phyloP scores from a whole-genome alignment of 2,888 invertebrate genomes.

The Cepaea hortensis region DNA sequence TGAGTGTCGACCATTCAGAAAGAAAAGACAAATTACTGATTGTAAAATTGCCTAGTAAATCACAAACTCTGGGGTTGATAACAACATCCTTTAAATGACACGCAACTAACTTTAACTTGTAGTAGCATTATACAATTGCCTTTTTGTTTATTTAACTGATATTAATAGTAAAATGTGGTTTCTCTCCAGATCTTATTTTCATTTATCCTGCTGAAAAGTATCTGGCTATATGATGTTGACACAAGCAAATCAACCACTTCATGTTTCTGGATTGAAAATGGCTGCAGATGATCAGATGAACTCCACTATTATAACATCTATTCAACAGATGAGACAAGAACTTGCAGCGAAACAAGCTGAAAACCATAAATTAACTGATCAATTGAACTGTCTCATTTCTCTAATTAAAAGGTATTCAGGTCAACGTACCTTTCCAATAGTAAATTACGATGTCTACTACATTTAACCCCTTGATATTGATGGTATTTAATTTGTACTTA shows the following conservation, averaged over 20 bases:
- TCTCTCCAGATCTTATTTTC: not conserved
- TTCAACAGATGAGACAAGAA: slow-evolving; percentile 58
- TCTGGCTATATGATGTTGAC: slow-evolving; percentile 12
- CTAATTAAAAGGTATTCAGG: slow-evolving; percentile 67
- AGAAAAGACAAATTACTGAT: too few species aligned
- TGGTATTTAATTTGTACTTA: too few species aligned
- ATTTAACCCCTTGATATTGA: too few species aligned
- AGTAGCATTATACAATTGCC: too few species aligned
- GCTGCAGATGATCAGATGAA: slow-evolving; percentile 18
- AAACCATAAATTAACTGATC: slow-evolving; percentile 63
- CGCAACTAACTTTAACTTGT: too few species aligned
- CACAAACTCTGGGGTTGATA: too few species aligned
- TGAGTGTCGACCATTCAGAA: too few species aligned
- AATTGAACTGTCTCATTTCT: slow-evolving; percentile 68
- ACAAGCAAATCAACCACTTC: slow-evolving; percentile 25
- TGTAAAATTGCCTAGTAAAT: too few species aligned
- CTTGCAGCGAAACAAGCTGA: slow-evolving; percentile 60
- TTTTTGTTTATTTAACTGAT: too few species aligned
- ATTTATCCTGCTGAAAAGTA: not conserved
- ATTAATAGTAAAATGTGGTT: not conserved
- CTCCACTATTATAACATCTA: slow-evolving; percentile 20
- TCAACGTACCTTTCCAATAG: too few species aligned
- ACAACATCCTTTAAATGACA: too few species aligned
- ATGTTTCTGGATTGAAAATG: slow-evolving; percentile 26
- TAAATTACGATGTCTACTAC: too few species aligned